Base-by-base conservation (phyloP, 2,113 vertebrate genomes). In the Ophthalmotilapia sp. region DNA sequence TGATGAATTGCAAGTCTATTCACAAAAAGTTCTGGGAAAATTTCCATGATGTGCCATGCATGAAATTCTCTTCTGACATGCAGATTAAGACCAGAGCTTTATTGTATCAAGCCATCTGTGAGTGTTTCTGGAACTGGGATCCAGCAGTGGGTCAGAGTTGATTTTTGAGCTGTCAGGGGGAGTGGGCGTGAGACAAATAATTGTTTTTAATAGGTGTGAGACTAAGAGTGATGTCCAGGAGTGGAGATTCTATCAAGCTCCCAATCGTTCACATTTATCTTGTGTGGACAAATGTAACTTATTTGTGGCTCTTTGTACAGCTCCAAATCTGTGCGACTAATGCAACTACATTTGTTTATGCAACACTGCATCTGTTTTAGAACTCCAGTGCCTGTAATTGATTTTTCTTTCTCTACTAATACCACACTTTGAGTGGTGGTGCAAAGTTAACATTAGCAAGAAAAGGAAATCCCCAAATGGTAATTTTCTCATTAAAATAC, bases 121-220 rank as follows among this genome's bases (percentile, higher is more conserved):
- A 92, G 91, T 23, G 92, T 91, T 89, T 83, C 79, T 90, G 47
- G 11, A 73, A 53, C 33, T 12, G 60, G 90, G 81, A 82, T 90
- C 88, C 87, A 88, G 86, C 79, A 70, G 56, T 33, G 86, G 88
- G 81, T 92, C 90, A 94, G 81, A 82, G 85, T 81, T 68, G 83
- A 89, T 77, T 87, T 93, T 33, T 77, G 58, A 89, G 60, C 85
- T 51, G 45, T 88, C 79, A 68, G 36, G 80, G 73, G 31, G 80
- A 91, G 93, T 95, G 88, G 94, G 89, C 5, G 84, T 83, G 77
- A 89, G 56, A 49, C 7, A 14, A 86, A 79, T 47, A 82, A 79
- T 42, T 70, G 70, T 82, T 86, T 89, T 80, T 90, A 93, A 95
- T 92, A 84, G 40, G 68, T 80, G 83, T 77, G 62, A 92, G 81